phyloP scores from a whole-genome alignment of 1,140 invertebrate genomes.

The Aplysia californica region DNA sequence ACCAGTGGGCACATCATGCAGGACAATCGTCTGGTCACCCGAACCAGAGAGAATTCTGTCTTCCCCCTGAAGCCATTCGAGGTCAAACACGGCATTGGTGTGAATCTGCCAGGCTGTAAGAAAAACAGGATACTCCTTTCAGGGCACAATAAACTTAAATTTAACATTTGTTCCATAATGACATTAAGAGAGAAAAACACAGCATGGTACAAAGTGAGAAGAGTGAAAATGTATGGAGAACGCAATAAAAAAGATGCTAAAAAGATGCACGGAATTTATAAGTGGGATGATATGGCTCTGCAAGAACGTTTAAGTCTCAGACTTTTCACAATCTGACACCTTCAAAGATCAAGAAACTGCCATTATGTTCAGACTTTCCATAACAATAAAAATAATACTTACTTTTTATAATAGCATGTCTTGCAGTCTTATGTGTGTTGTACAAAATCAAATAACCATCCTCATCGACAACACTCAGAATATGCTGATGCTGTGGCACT shows the following conservation, averaged over 20 bases:
- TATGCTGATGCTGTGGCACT: constrained; percentile 67
- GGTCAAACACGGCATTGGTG: constrained; percentile 88
- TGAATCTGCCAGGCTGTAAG: constrained; percentile 75
- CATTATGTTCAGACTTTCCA: neutral
- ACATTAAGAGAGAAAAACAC: neutral
- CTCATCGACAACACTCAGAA: constrained; percentile 85
- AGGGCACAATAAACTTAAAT: neutral
- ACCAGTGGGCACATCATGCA: constrained; percentile 76
- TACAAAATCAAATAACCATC: constrained; percentile 81
- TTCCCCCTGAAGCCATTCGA: constrained; percentile 83
- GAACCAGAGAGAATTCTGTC: constrained; percentile 84
- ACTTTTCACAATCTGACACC: too few relatives aligned
- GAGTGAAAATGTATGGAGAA: neutral
- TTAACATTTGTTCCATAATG: neutral
- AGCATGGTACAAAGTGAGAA: too few relatives aligned
- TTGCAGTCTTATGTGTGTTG: constrained; percentile 65
- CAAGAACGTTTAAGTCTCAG: neutral
- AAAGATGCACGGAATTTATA: too few relatives aligned
- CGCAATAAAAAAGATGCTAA: neutral
- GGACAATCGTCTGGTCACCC: constrained; percentile 82
- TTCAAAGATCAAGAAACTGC: neutral
- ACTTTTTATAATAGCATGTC: constrained; percentile 45
- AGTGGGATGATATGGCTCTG: neutral
- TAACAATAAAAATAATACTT: constrained; percentile 5
- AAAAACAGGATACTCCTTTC: neutral